Percentiles rank a stretch among this genome's conserved stretches.
Conservation (phyloP, 1,140 invertebrate genomes). For the Berghia stephanieae region DNA sequence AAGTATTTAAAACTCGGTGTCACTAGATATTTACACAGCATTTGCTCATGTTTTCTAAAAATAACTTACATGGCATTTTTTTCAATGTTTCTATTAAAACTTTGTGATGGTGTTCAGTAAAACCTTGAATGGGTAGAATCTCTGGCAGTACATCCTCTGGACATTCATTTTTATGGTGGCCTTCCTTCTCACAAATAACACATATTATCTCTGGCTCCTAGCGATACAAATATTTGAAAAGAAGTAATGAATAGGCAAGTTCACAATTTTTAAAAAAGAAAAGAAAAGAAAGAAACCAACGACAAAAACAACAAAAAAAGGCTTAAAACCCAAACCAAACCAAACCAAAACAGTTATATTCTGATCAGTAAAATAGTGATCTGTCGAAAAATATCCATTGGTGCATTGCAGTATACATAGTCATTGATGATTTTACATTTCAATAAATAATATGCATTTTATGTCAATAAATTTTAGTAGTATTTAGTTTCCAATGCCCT, state of each 20-base stretch:
- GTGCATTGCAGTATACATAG: too few relatives aligned
- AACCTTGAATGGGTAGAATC: slow-evolving; percentile 61
- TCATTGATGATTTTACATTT: too few relatives aligned
- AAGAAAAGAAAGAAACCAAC: too few relatives aligned
- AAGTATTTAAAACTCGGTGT: neutral
- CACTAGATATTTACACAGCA: slow-evolving; percentile 49
- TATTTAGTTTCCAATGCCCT: too few relatives aligned
- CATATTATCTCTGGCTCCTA: slow-evolving; percentile 69
- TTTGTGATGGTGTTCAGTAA: slow-evolving; percentile 49
- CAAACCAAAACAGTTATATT: neutral
- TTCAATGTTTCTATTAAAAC: slow-evolving; percentile 45
- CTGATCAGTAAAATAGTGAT: neutral
- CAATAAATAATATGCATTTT: too few relatives aligned
- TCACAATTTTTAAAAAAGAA: neutral
- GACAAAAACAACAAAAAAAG: neutral
- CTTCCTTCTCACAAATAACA: slow-evolving; percentile 69
- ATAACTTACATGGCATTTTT: slow-evolving; percentile 52
- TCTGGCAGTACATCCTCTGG: slow-evolving; percentile 70
- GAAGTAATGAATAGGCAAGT: neutral
- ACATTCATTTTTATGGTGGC: slow-evolving; percentile 70
- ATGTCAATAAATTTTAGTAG: too few relatives aligned
- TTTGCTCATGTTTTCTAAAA: slow-evolving; percentile 28
- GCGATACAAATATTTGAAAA: slow-evolving; percentile 24
- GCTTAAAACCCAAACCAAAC: neutral
- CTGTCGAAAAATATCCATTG: too few relatives aligned